phyloP scores from a whole-genome alignment of 2,888 invertebrate genomes.

The Gandaritis pyraliata region DNA sequence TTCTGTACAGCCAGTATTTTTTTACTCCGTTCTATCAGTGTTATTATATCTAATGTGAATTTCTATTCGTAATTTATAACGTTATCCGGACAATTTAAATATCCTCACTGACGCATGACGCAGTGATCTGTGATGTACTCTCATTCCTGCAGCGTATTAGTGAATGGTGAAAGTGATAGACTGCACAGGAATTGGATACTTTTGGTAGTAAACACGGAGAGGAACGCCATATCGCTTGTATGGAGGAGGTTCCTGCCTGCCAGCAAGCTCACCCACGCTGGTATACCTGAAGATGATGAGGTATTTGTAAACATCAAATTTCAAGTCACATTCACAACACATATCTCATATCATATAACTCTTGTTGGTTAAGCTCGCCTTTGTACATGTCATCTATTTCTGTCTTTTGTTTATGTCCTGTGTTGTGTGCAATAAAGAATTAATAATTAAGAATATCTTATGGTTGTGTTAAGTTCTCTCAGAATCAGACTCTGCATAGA shows the following conservation, averaged over 20 bases:
- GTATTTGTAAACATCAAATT: conserved; percentile 12
- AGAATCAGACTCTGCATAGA: no score
- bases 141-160: conserved; percentile 28
- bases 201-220: conserved; percentile 28
- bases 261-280: conserved; percentile 21
- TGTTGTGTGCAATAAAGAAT: no score
- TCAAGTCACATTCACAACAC: no score
- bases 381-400: no score
- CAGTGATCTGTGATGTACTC: conserved; percentile 25
- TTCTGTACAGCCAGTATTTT: background rate
- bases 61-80: no score
- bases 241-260: conserved; percentile 23
- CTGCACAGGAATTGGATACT: conserved; percentile 18
- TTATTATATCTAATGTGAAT: no score
- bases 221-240: conserved; percentile 28
- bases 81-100: background rate
- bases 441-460: no score
- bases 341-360: no score
- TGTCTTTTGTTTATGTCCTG: no score
- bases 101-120: background rate
- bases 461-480: no score
- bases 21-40: background rate
- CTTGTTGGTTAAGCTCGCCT: no score
- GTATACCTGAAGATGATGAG: conserved; percentile 30
- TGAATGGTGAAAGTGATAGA: conserved; percentile 22